Evolutionary conservation across 2,113 vertebrate genomes (phyloP).

Genomic region (Bubo blakistoni): DNA sequence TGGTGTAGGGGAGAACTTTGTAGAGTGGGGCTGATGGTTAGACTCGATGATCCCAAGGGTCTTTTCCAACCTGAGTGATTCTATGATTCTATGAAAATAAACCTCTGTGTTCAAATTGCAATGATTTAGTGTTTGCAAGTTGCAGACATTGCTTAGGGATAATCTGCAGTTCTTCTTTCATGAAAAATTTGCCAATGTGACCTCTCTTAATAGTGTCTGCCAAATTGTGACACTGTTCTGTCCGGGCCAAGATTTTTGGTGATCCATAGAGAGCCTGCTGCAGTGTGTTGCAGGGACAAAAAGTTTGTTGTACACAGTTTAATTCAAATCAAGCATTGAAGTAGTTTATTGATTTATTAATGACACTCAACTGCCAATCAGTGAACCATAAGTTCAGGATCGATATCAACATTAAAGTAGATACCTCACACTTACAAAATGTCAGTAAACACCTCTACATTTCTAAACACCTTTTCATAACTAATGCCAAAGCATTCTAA

Average conservation of each 20-base stretch:
- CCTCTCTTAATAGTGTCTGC: background rate
- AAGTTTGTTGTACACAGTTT: background rate
- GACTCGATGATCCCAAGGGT: no score
- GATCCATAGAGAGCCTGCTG: background rate
- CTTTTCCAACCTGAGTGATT: no score
- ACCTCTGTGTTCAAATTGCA: background rate
- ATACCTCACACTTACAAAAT: background rate
- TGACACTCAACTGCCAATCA: background rate
- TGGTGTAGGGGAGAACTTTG: no score
- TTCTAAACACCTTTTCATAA: background rate
- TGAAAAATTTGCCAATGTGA: background rate
- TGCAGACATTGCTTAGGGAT: background rate
- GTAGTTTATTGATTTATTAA: background rate
- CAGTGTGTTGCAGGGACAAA: background rate
- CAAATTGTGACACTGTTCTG: background rate
- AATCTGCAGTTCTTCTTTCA: background rate
- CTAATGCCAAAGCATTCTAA: background rate
- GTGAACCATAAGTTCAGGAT: background rate
- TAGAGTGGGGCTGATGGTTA: no score
- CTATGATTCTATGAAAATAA: background rate
- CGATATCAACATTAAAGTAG: background rate
- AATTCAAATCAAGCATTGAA: background rate
- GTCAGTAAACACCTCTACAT: background rate
- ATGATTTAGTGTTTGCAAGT: background rate
- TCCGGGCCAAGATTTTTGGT: background rate